Conservation (phyloP, 1,140 invertebrate species). For the Scaptomyza graminum region DNA sequence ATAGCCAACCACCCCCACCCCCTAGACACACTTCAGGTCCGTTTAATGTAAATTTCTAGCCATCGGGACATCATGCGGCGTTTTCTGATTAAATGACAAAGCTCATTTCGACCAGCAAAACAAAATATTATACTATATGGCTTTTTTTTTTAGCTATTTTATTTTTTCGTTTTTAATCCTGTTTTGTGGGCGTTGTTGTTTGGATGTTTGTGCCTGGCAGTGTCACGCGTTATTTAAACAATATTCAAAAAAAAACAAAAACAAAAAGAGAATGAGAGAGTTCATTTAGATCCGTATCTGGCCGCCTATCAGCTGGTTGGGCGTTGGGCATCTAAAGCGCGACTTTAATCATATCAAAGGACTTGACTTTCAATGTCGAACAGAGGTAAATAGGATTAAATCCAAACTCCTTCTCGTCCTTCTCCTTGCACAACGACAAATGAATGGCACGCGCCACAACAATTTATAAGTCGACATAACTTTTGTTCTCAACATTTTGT, state of each 20-base stretch:
- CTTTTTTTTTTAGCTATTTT: background rate
- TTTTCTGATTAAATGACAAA: conserved; percentile 81
- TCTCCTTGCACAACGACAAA: conserved; percentile 50
- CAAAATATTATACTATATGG: conserved; percentile 28
- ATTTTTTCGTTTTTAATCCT: background rate
- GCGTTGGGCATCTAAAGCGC: conserved; percentile 12
- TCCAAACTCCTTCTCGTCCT: conserved; percentile 18
- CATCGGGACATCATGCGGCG: conserved; percentile 70
- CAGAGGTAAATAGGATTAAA: conserved; percentile 53
- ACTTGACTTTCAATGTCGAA: conserved; percentile 43
- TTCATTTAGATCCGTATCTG: conserved; percentile 12
- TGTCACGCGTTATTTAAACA: conserved; percentile 56
- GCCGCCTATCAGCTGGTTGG: conserved; percentile 19
- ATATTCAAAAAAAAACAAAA: conserved; percentile 4
- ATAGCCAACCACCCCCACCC: conserved; percentile 30
- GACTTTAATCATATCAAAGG: conserved; percentile 71
- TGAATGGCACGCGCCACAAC: conserved; percentile 63
- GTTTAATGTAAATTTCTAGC: conserved; percentile 21
- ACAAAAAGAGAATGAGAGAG: conserved; percentile 2
- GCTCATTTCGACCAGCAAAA: conserved; percentile 39
- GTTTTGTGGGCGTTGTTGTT: conserved; percentile 11
- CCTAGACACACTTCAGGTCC: background rate
- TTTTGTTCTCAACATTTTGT: background rate
- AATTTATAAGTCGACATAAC: conserved; percentile 36
- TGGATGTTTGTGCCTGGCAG: conserved; percentile 37